Evolutionary conservation across 35 echinoderm and acorn worm species (phyloP).

Genomic region (Strongylocentrotus purpuratus): DNA sequence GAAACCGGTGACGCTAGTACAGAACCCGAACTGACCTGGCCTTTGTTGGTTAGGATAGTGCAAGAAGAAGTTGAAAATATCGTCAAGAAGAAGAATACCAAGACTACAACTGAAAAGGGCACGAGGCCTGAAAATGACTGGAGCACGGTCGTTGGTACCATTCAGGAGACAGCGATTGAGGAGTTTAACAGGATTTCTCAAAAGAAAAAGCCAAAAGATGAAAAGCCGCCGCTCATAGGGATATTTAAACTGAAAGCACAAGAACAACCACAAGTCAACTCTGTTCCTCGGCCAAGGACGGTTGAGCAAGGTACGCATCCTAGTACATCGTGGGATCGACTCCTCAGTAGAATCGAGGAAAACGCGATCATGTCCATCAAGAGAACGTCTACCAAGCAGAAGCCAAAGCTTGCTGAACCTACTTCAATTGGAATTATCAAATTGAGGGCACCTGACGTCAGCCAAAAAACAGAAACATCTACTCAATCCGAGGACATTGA

Average conservation of each 20-base stretch:
- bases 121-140: constrained; percentile 24
- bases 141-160: not conserved
- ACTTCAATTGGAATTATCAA: constrained; percentile 46
- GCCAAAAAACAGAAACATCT: constrained; percentile 14
- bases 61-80: constrained; percentile 30
- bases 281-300: not conserved
- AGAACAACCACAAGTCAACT: not conserved
- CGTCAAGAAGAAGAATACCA: constrained; percentile 4
- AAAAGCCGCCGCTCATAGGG: not conserved
- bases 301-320: constrained; percentile 31
- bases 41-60: constrained; percentile 9
- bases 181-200: not conserved
- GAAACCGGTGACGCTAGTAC: constrained; percentile 14
- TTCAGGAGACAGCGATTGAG: constrained; percentile 21
- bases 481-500: not conserved
- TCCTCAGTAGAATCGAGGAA: constrained; percentile 21
- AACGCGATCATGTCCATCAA: constrained; percentile 27
- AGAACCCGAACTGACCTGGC: constrained; percentile 33
- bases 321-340: constrained; percentile 30
- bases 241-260: constrained; percentile 36
- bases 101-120: not conserved
- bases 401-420: not conserved
- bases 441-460: constrained; percentile 11
- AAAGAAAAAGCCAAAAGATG: not conserved
- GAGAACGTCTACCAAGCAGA: constrained; percentile 9